phyloP scores from a whole-genome alignment of 2,797 vertebrate genomes.

The Pangasius macronema region DNA sequence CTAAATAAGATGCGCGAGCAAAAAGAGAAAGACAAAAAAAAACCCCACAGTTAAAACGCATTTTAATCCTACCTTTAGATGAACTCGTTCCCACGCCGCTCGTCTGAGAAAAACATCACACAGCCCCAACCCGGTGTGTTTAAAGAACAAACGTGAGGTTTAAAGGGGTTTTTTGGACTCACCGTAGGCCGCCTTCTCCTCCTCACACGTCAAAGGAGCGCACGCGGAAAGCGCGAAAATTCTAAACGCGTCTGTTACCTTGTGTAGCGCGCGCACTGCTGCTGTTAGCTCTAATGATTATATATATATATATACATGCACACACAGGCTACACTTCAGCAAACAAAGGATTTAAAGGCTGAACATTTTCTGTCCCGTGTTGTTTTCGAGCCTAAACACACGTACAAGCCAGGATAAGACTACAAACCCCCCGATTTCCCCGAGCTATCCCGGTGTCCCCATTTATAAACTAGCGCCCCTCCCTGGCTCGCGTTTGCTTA shows the following conservation, averaged over 20 bases:
- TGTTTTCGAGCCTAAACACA: conserved; percentile 61
- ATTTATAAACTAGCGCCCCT: conserved; percentile 55
- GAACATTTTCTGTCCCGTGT: conserved; percentile 36
- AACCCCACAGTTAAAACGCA: background rate
- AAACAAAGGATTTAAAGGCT: background rate
- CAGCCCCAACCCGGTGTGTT: background rate
- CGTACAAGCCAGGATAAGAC: conserved; percentile 11
- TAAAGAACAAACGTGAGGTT: background rate
- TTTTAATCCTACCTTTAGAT: background rate
- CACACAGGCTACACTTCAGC: no score
- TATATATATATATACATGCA: no score
- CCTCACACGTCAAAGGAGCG: background rate
- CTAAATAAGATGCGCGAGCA: no score
- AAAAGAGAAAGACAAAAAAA: background rate
- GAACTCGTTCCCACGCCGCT: background rate
- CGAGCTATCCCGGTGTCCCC: conserved; percentile 64
- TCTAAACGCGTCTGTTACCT: background rate
- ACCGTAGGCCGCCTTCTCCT: conserved; percentile 8
- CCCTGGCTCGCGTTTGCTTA: conserved; percentile 21
- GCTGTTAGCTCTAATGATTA: background rate
- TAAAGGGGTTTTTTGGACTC: background rate
- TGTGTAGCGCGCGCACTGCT: background rate
- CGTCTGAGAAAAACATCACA: background rate
- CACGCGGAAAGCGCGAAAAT: background rate
- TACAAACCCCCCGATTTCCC: conserved; percentile 54